Evolutionary conservation across 2,113 vertebrate species (phyloP), one percentile per base, ranked within the genome.

Genomic region (Tringa solitaria): DNA sequence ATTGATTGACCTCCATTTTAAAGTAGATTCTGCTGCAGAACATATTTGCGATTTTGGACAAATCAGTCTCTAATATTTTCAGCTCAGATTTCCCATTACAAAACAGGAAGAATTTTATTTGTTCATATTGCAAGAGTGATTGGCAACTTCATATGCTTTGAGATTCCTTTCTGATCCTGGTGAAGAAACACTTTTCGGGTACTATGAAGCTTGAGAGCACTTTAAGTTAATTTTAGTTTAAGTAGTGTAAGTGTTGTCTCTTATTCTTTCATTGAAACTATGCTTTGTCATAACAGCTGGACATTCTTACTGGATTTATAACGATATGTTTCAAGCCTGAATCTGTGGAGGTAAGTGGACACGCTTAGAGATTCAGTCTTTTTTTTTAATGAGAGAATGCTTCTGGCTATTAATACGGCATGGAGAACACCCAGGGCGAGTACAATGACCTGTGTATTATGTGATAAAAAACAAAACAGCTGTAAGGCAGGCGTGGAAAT

Each of bases 221-320:
- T 95, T 89, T 26, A 84, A 82, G 53, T 73, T 89, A 70, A 90
- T 94, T 95, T 93, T 51, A 63, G 30, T 70, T 94, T 95, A 95
- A 95, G 92, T 95, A 90, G 19, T 2, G 1, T 54, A 92, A 89
- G 56, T 80, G 39, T 35, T 9, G 12, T 84, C 91, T 88, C 68
- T 68, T 54, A 2, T 61, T 89, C 87, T 90, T 87, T 41, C 68
- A 60, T 88, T 75, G 75, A 88, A 95, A 84, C 35, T n/a, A 16
- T 35, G 45, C 80, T 83, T 54, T 89, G 67, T 69, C 27, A 28
- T 68, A 72, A 82, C 28, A 79, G 73, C 70, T 68, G 59, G 70
- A 73, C 57, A 32, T 68, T 84, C 56, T n/a, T 82, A 45, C 33
- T 78, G 56, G 27, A n/a, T 95, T 90, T 87, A 43, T 64, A 81